Percentiles rank a stretch among this genome's conserved stretches.
phyloP scores from a whole-genome alignment of 2,113 vertebrate species.

The human region DNA sequence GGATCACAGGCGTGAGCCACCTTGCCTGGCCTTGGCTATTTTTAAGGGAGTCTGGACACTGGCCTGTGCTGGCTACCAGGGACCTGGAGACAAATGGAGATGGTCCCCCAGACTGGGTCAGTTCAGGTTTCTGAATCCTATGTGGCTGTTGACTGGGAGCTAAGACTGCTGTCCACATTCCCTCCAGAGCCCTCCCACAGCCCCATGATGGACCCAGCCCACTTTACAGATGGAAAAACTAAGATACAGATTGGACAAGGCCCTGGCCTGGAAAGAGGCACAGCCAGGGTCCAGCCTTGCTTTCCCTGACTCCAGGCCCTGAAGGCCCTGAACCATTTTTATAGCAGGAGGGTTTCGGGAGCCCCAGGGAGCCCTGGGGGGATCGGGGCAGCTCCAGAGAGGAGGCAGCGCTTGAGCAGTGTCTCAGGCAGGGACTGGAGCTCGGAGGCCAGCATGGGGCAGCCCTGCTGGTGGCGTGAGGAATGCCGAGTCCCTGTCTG shows the following conservation, averaged over 20 bases:
- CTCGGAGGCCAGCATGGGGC: accelerated
- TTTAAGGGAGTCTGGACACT: neutral
- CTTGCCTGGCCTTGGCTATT: neutral
- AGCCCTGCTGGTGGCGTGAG: accelerated
- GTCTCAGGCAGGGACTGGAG: too few relatives aligned
- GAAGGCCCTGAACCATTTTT: neutral
- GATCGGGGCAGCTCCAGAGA: neutral
- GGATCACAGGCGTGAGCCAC: too few relatives aligned
- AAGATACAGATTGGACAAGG: neutral
- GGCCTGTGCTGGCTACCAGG: neutral
- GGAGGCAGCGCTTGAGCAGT: too few relatives aligned
- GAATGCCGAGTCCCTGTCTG: accelerated
- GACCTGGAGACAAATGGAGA: too few relatives aligned
- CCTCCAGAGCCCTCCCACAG: accelerated
- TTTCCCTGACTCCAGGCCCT: neutral
- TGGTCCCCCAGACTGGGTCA: accelerated
- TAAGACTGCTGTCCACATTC: too few relatives aligned
- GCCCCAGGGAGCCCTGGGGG: accelerated
- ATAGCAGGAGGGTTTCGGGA: accelerated
- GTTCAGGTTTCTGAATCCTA: neutral
- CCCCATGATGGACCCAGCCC: accelerated
- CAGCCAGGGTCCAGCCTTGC: neutral
- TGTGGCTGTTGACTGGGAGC: accelerated
- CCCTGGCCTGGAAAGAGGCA: neutral
- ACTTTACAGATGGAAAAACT: neutral